A percentile compares a stretch with the other conserved stretches of the same genome.
Evolutionary conservation across 2,113 vertebrate genomes (phyloP).

Genomic region (Aramus guarauna): DNA sequence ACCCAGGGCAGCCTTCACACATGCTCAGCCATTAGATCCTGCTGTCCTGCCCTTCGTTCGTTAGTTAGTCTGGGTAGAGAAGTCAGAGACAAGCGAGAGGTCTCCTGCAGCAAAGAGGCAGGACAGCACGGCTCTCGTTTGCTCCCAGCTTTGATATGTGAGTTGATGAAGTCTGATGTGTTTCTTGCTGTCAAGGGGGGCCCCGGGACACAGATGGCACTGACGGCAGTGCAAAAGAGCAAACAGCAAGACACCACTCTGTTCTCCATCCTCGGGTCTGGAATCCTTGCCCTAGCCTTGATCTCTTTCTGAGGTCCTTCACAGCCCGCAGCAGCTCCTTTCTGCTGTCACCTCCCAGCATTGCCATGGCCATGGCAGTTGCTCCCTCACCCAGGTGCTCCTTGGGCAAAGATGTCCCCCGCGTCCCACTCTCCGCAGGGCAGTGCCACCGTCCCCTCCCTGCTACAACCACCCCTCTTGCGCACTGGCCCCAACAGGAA

Average conservation of each 20-base stretch:
- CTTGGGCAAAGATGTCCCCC: fast-evolving
- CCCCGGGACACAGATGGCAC: background rate
- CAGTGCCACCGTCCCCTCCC: background rate
- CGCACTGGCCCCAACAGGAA: too few relatives aligned
- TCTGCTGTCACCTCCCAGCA: background rate
- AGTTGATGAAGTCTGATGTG: fast-evolving
- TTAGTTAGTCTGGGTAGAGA: background rate
- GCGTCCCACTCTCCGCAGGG: fast-evolving
- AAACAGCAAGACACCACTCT: background rate
- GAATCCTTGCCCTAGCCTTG: background rate
- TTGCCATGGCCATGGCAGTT: fast-evolving
- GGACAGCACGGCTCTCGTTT: too few relatives aligned
- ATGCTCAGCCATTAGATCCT: background rate
- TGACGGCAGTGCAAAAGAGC: background rate
- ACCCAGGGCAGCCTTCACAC: background rate
- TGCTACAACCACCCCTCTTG: background rate
- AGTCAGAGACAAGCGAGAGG: background rate
- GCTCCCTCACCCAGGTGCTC: fast-evolving
- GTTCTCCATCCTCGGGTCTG: background rate
- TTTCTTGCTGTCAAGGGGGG: background rate
- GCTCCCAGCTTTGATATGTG: fast-evolving
- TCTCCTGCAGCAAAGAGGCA: background rate
- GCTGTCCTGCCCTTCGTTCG: background rate
- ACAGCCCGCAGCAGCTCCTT: too few relatives aligned
- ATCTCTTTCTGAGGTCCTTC: background rate